Conservation (phyloP, 1,140 invertebrate species). For the Aphaenogaster floridana region DNA sequence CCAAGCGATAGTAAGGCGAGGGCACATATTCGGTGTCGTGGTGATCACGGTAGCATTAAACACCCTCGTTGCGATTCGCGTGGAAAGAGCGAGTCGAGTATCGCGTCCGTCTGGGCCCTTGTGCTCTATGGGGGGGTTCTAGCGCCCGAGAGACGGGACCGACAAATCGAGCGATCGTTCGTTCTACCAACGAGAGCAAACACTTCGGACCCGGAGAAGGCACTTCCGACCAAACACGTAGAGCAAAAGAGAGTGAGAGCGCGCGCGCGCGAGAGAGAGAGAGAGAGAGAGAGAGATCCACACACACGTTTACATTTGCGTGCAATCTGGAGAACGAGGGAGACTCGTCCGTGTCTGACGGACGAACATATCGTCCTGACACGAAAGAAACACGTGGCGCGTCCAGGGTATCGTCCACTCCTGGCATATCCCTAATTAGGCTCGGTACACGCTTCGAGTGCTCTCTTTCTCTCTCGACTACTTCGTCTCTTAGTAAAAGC, state of each 20-base stretch:
- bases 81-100: conserved; percentile 60
- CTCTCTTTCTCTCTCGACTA: conserved; percentile 44
- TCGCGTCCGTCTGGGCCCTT: conserved; percentile 38
- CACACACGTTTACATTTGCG: neutral
- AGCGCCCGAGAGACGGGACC: conserved; percentile 44
- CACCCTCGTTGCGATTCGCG: conserved; percentile 51
- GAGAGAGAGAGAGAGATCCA: neutral
- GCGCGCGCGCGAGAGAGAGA: neutral
- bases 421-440: conserved; percentile 74
- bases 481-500: conserved; percentile 21
- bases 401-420: conserved; percentile 61
- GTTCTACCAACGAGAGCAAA: conserved; percentile 71
- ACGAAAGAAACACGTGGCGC: conserved; percentile 72
- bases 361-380: conserved; percentile 33
- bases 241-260: neutral
- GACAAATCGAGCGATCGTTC: conserved; percentile 53
- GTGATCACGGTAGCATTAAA: conserved; percentile 25
- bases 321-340: conserved; percentile 57
- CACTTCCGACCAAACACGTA: conserved; percentile 51
- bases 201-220: conserved; percentile 57
- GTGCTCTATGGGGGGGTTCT: conserved; percentile 25
- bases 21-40: conserved; percentile 10
- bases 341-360: conserved; percentile 45
- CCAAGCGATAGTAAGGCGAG: conserved; percentile 33
- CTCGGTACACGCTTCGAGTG: conserved; percentile 71